These are phyloP conservation scores for Monochamus saltuarius DNA, from an alignment of 1,140 invertebrate genomes.

Conservation along the genomic window DNA sequence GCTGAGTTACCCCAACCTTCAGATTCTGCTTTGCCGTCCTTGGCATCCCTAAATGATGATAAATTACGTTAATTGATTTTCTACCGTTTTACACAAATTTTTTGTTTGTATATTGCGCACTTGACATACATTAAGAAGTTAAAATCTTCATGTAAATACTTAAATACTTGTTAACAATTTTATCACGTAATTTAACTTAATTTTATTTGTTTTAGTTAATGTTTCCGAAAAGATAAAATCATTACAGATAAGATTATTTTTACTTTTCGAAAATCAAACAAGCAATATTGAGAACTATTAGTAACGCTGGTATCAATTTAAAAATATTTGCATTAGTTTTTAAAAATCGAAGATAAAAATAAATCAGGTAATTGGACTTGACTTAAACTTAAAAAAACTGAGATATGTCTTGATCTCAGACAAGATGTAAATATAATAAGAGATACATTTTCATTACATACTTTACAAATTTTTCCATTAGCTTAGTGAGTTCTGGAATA, in stretches of 20 bases:
- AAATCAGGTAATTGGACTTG: neutral
- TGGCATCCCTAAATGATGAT: constrained; percentile 50
- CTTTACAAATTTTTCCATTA: constrained; percentile 68
- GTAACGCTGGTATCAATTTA: neutral
- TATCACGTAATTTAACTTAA: no score
- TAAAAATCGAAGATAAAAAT: neutral
- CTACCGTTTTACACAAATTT: no score
- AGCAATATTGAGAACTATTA: neutral
- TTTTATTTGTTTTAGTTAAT: no score
- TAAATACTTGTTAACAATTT: neutral
- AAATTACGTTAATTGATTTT: neutral
- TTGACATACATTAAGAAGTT: no score
- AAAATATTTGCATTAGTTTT: neutral
- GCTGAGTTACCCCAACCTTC: constrained; percentile 62
- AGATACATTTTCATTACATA: constrained; percentile 41
- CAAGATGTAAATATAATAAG: neutral
- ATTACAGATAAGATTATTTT: neutral
- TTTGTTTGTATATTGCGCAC: no score
- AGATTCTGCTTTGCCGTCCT: constrained; percentile 54
- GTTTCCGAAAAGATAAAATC: no score
- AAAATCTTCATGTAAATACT: no score
- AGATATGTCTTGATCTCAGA: neutral
- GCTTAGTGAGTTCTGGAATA: constrained; percentile 56
- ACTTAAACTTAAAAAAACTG: no score
- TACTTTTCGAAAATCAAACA: neutral